A percentile compares a stretch with the other conserved stretches of the same genome.
These are phyloP conservation scores for Pterophyllum scalare DNA, from an alignment of 2,113 vertebrate species.

Conservation along the genomic window DNA sequence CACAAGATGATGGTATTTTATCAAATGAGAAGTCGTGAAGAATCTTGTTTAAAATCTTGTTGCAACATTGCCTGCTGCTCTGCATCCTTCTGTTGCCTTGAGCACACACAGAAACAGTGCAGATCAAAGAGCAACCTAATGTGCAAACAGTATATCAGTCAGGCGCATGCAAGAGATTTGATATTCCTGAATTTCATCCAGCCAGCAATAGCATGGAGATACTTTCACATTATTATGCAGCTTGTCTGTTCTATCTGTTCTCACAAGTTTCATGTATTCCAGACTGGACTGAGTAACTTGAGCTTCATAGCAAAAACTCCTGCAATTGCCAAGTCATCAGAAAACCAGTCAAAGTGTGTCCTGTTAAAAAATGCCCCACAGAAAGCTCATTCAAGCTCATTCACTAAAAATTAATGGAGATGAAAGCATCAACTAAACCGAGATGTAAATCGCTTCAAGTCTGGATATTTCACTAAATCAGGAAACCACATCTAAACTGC, in stretches of 20 bases:
- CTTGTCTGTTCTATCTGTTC: constrained; percentile 22
- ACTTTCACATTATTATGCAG: constrained; percentile 11
- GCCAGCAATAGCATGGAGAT: constrained; percentile 12
- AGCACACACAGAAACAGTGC: constrained; percentile 54
- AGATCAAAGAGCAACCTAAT: constrained; percentile 36
- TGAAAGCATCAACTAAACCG: background rate
- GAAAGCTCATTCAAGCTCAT: background rate
- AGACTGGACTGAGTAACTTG: constrained; percentile 5
- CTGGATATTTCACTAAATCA: background rate
- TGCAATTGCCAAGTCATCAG: constrained; percentile 6
- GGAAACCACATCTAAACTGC: constrained; percentile 9
- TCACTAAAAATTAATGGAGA: constrained; percentile 3
- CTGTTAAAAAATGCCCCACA: background rate
- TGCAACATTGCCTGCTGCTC: constrained; percentile 51
- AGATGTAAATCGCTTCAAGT: background rate
- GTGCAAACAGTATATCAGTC: constrained; percentile 47
- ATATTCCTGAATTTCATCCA: constrained; percentile 57
- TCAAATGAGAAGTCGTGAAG: constrained; percentile 53
- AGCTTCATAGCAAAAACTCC: background rate
- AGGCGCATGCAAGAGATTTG: constrained; percentile 38
- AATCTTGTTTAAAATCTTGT: constrained; percentile 66
- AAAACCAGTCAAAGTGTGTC: background rate
- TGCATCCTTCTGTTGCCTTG: constrained; percentile 52
- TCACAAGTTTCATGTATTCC: constrained; percentile 18
- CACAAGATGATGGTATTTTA: constrained; percentile 25